Evolutionary conservation across 1,140 invertebrate genomes (phyloP), one percentile per base, ranked within the genome.

Genomic region (Drosophila nikananu): DNA sequence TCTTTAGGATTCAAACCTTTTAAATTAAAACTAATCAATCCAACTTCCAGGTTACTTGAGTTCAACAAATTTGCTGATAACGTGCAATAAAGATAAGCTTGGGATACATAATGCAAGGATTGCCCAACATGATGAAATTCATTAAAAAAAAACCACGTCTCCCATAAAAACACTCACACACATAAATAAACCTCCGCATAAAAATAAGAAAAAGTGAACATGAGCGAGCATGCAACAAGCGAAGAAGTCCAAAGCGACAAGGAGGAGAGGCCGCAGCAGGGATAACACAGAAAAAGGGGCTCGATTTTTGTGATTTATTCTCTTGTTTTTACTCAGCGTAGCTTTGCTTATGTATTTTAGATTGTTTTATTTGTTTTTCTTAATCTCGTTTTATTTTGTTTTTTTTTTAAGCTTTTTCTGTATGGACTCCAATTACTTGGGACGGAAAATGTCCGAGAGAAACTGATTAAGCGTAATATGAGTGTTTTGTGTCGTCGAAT

Each of bases 381-480:
- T 54, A 35, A 54, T 54, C 19, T 49, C 7, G n/a, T 54, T 6
- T 44, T 30, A 8, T 30, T 30, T 44, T 5, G n/a, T 57, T 41
- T 54, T 57, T 41, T 54, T 62, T 42, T 51, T 58, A 72, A 70
- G 67, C 72, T 87, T 73, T 80, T 80, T 77, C 44, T 68, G 64
- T 74, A 71, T 72, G 61, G 67, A 77, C 67, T 86, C 80, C 58
- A 83, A 86, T 86, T 87, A 77, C 83, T 80, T 62, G 75, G 64
- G 49, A 25, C 25, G 44, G 30, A 23, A 57, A 44, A 51, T 41
- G 42, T 60, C 35, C 54, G 30, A 72, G 65, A 46, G 39, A 55
- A 78, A 84, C 81, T 84, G 84, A 87, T 89, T 78, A 81, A 80
- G 81, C 79, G 82, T 82, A 91, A 84, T 89, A 60, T 80, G 86